A percentile compares a stretch with the other conserved stretches of the same genome.
Conservation (phyloP, 1,140 invertebrate species). For the Wiebesia pumilae region DNA sequence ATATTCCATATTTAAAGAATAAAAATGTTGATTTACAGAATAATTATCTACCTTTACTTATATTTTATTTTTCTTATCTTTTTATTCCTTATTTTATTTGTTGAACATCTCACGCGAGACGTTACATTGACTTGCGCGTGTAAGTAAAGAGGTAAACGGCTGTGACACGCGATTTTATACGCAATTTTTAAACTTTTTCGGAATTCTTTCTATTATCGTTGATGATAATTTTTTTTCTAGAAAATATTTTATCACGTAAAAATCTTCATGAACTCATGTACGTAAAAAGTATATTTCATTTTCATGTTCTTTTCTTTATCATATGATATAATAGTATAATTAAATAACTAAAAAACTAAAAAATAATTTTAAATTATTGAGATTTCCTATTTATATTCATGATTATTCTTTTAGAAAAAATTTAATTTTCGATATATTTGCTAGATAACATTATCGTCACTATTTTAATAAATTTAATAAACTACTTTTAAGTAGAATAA, state of each 20-base stretch:
- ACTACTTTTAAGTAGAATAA: no score
- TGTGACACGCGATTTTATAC: conserved; percentile 26
- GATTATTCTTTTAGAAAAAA: no score
- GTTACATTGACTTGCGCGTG: neutral
- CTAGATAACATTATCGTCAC: no score
- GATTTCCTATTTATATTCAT: no score
- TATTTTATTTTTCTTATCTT: neutral
- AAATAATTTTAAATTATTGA: no score
- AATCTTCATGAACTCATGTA: neutral
- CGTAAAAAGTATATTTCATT: no score
- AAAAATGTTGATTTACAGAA: neutral
- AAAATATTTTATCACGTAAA: neutral
- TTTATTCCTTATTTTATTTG: neutral
- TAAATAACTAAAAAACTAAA: no score
- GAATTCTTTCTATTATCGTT: conserved; percentile 21
- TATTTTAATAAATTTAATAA: no score
- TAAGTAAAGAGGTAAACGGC: conserved; percentile 24
- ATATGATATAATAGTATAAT: no score
- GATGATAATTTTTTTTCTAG: neutral
- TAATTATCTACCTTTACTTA: neutral
- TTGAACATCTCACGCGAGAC: neutral
- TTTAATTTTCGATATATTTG: no score
- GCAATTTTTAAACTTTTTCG: neutral
- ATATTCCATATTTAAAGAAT: neutral
- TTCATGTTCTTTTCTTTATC: no score